Conservation (phyloP, 1,140 invertebrate species). For the Maniola jurtina region DNA sequence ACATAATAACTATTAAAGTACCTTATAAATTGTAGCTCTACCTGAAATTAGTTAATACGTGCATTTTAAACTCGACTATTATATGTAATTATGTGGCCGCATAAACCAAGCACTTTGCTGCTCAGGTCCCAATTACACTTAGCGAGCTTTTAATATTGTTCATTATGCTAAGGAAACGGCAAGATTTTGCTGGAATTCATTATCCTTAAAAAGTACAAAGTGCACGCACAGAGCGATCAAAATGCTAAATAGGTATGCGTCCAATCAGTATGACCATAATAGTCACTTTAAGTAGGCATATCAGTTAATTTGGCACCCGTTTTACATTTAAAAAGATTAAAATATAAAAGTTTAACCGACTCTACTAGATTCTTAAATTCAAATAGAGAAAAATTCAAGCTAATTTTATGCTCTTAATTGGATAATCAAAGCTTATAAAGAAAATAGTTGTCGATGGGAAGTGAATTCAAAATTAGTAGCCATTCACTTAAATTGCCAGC, state of each 20-base stretch:
- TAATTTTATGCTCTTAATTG: conserved; percentile 16
- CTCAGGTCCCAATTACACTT: conserved; percentile 67
- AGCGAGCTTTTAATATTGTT: conserved; percentile 68
- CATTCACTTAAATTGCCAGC: conserved; percentile 16
- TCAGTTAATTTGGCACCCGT: neutral
- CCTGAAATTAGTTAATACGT: no score
- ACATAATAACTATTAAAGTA: no score
- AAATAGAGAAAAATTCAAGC: neutral
- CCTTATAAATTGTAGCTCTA: no score
- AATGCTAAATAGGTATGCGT: conserved; percentile 20
- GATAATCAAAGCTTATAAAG: conserved; percentile 17
- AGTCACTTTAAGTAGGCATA: conserved; percentile 2
- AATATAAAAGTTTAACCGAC: neutral
- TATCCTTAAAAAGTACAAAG: conserved; percentile 50
- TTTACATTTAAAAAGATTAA: neutral
- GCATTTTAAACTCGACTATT: conserved; percentile 69
- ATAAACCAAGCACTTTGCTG: conserved; percentile 64
- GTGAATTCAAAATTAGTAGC: conserved; percentile 20
- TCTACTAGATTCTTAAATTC: neutral
- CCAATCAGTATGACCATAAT: conserved; percentile 9
- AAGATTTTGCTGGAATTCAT: conserved; percentile 61
- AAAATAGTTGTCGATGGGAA: conserved; percentile 22
- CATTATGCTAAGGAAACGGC: conserved; percentile 68
- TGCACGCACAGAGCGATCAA: conserved; percentile 33
- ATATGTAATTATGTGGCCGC: conserved; percentile 69